These are phyloP conservation scores for Ophion ellenae DNA, from an alignment of 2,888 invertebrate species.

Conservation along the genomic window DNA sequence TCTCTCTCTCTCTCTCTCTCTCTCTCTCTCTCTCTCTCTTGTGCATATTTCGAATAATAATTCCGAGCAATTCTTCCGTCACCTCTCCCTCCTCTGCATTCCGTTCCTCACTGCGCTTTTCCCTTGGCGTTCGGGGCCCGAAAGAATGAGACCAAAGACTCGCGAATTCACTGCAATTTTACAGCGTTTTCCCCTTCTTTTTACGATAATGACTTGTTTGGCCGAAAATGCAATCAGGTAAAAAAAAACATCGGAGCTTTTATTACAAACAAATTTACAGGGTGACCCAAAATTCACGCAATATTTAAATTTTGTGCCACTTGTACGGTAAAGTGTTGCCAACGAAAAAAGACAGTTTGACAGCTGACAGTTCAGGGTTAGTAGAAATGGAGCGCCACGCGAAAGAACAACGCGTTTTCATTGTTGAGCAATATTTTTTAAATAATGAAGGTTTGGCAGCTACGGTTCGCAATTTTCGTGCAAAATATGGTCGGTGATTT, in stretches of 20 bases:
- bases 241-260: neutral
- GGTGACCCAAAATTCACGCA: too few species aligned
- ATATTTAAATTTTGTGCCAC: too few species aligned
- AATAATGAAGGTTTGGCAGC: too few species aligned
- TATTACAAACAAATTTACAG: neutral
- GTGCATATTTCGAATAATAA: slow-evolving; percentile 65
- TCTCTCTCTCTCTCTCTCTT: slow-evolving; percentile 32
- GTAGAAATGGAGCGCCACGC: too few species aligned
- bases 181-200: slow-evolving; percentile 45
- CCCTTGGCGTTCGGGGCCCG: neutral
- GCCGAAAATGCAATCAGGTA: slow-evolving; percentile 73
- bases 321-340: too few species aligned
- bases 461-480: too few species aligned
- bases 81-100: slow-evolving; percentile 18
- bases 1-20: slow-evolving; percentile 32
- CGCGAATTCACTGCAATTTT: slow-evolving; percentile 57
- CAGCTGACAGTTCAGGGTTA: too few species aligned
- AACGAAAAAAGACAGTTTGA: too few species aligned
- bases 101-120: slow-evolving; percentile 66
- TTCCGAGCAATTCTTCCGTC: slow-evolving; percentile 69
- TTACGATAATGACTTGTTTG: slow-evolving; percentile 79
- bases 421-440: too few species aligned
- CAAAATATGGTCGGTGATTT: too few species aligned
- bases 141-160: slow-evolving; percentile 48
- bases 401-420: too few species aligned